Evolutionary conservation across 1,140 invertebrate genomes (phyloP), one percentile per base, ranked within the genome.

Genomic region (Mesaphorura yosii): DNA sequence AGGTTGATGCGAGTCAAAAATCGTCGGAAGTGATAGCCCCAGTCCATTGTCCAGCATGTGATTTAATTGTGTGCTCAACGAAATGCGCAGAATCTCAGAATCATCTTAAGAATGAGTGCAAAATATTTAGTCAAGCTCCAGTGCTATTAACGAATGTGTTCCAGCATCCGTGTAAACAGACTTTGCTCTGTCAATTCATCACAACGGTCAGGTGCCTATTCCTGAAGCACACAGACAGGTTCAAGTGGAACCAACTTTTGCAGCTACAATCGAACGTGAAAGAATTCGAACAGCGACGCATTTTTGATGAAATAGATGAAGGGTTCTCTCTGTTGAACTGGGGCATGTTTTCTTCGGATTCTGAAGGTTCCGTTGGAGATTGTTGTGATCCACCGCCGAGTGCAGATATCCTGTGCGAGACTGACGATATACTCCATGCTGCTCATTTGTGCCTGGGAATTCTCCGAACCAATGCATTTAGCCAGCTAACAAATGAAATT

Each of bases 401-500:
- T n/a, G n/a, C n/a, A n/a, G n/a, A n/a, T n/a, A n/a, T n/a, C n/a
- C n/a, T n/a, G n/a, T n/a, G 28, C 23, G 28, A 7, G 17, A 26
- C 17, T 7, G 22, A 25, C 22, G 55, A 48, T 26, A 42, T 58
- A 15, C 1, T 23, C 2, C 17, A 19, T 20, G 23, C 48, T 20
- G 51, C 53, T 34, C 22, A 41, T n/a, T 53, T 57, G 34, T 56
- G 46, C 28, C 23, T 58, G 2, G 57, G 57, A 27, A 46, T 53
- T 12, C 41, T 62, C 52, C 31, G 47, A 40, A 59, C 52, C 1
- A 62, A 62, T 42, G 53, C 60, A 25, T 62, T 56, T 47, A 58
- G 53, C 44, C 31, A 41, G 37, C 48, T 58, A 17, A 22, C 31
- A 7, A 29, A 14, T 6, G 31, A 27, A 20, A 34, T 27, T 25